Conservation (phyloP, 1,140 invertebrate species). For the Nylanderia fulva region DNA sequence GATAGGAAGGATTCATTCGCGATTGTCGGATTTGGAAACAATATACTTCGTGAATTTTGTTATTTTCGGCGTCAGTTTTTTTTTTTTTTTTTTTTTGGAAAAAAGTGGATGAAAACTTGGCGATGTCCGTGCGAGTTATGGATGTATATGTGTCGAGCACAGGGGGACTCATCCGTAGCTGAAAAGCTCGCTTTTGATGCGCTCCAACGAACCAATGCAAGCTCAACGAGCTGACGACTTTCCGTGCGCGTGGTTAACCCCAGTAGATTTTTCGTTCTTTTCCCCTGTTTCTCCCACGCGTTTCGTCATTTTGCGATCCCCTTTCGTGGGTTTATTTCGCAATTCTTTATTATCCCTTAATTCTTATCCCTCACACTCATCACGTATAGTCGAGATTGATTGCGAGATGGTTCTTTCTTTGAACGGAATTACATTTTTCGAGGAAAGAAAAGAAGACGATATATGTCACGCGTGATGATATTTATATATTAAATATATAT, state of each 20-base stretch:
- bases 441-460: not conserved
- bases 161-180: conserved; percentile 26
- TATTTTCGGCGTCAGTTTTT: not conserved
- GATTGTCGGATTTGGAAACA: not conserved
- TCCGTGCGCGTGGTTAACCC: conserved; percentile 37
- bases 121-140: not conserved
- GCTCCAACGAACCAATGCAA: conserved; percentile 63
- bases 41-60: not conserved
- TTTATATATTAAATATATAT: not conserved
- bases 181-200: conserved; percentile 66
- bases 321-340: not conserved
- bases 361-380: no score
- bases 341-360: no score
- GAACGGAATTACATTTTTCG: not conserved
- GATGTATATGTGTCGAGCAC: conserved; percentile 5
- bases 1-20: not conserved
- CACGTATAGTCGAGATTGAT: conserved; percentile 18
- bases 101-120: conserved; percentile 6
- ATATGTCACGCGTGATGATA: not conserved
- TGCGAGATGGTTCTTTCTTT: not conserved
- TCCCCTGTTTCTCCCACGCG: not conserved
- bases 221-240: conserved; percentile 57
- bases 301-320: not conserved
- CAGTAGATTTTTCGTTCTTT: conserved; percentile 26
- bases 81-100: conserved; percentile 3